Conservation (phyloP, 1,140 invertebrate species). For the Drosophila melanica region DNA sequence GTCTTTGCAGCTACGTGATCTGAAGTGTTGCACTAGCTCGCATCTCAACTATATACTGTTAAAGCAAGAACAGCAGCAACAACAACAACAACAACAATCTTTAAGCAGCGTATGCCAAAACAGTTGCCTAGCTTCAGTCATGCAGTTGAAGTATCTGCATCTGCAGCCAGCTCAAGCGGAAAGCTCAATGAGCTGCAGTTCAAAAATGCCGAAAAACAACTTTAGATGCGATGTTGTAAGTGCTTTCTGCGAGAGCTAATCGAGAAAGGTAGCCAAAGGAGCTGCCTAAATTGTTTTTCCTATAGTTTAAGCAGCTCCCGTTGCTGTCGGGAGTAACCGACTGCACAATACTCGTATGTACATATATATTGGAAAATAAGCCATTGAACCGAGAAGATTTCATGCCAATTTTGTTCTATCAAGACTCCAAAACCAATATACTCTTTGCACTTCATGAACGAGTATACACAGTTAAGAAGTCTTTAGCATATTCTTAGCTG, state of each 20-base stretch:
- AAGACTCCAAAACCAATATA: too few species aligned
- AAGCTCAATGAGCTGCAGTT: constrained; percentile 39
- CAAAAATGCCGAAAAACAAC: constrained; percentile 5
- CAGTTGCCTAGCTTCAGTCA: background rate
- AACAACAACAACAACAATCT: too few species aligned
- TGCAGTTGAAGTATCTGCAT: constrained; percentile 8
- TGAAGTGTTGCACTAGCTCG: constrained; percentile 29
- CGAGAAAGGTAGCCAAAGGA: constrained; percentile 14
- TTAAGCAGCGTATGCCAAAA: background rate
- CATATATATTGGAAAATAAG: too few species aligned
- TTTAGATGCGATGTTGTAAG: constrained; percentile 17
- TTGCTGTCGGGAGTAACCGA: too few species aligned
- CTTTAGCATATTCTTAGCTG: too few species aligned
- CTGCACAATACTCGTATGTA: too few species aligned
- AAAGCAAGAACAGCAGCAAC: constrained; percentile 1
- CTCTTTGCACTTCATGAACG: too few species aligned
- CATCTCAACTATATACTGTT: background rate
- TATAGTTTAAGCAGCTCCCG: background rate
- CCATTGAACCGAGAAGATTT: too few species aligned
- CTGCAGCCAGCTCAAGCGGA: constrained; percentile 15
- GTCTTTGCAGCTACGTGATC: constrained; percentile 76
- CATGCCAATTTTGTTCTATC: too few species aligned
- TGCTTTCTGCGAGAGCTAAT: constrained; percentile 29
- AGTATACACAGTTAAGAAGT: too few species aligned
- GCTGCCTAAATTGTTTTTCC: constrained; percentile 11